Base-by-base conservation (phyloP, 2,888 invertebrate species). In the Trichogramma evanescens region DNA sequence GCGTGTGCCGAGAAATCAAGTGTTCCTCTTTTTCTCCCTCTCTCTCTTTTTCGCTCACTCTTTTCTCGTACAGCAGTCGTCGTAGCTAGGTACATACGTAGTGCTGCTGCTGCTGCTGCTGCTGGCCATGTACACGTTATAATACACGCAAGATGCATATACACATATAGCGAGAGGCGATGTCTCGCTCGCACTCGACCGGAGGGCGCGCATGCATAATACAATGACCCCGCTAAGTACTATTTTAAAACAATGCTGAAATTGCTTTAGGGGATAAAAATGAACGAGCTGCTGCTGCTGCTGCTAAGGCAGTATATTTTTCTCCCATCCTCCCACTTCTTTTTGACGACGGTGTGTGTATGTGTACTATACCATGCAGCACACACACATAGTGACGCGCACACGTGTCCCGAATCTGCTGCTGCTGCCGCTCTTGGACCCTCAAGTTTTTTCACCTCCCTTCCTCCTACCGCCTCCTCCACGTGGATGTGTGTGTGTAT, bases 181-280 rank as follows among this genome's bases (percentile, higher is more conserved):
- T 57, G 58, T 52, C 26, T 71, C 71, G 71, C 71, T 71, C 70
- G 71, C 26, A 26, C 26, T 26, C 26, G 26, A 26, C 71, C 69
- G 71, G 74, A 73, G 74, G 74, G 75, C 73, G 76, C 73, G 74
- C 77, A 78, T 78, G 77, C 77, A 78, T 78, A 78, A 78, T 78
- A 78, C 77, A 78, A 78, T 78, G 77, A 77, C 77, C 77, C 76
- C 75, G 77, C 75, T 78, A 78, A 78, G 77, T 78, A 78, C 77
- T 77, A 78, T 78, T 78, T 78, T 77, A 78, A 78, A 77, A 78
- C 77, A 78, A 78, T 78, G 77, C 77, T 77, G 75, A 77, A 77
- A 77, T 77, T 77, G 77, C 77, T 78, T 77, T 77, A 78, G 77
- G 77, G 77, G 77, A 77, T 78, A 77, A 78, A 77, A 77, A 78